phyloP scores from a whole-genome alignment of 2,888 invertebrate species.

The Drosophila tanythrix region DNA sequence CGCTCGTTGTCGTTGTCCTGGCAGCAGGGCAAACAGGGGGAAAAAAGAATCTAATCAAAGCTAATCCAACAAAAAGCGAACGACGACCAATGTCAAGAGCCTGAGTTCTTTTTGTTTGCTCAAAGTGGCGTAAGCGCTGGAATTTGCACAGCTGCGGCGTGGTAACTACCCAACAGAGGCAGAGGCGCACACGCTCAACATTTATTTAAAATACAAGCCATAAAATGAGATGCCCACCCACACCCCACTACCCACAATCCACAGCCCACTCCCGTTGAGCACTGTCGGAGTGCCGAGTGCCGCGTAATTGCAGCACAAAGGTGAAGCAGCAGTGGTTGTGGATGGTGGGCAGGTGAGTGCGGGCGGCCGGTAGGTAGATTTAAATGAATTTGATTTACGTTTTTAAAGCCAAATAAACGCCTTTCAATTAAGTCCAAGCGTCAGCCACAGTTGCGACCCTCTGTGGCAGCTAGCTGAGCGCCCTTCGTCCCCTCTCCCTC shows the following conservation, averaged over 20 bases:
- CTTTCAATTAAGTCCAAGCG: slow-evolving; percentile 79
- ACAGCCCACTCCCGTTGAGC: not conserved
- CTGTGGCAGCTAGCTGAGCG: slow-evolving; percentile 31
- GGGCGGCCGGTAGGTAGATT: slow-evolving; percentile 47
- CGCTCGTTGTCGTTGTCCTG: slow-evolving; percentile 34
- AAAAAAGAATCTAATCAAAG: slow-evolving; percentile 80
- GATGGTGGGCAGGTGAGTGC: not conserved
- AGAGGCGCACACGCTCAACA: slow-evolving; percentile 49
- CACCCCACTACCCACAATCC: not conserved
- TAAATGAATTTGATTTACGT: slow-evolving; percentile 83
- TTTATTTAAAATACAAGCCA: slow-evolving; percentile 81
- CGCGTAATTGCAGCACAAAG: slow-evolving; percentile 77
- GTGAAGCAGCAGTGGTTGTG: slow-evolving; percentile 30
- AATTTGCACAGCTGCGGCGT: slow-evolving; percentile 71
- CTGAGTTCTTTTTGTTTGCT: slow-evolving; percentile 67
- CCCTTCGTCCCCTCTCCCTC: not conserved
- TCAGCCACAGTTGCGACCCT: slow-evolving; percentile 55
- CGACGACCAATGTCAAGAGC: slow-evolving; percentile 72
- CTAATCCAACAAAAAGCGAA: slow-evolving; percentile 81
- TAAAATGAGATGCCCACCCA: slow-evolving; percentile 67
- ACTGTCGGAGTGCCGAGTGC: slow-evolving; percentile 63
- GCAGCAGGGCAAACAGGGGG: slow-evolving; percentile 52
- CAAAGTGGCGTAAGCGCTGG: slow-evolving; percentile 75
- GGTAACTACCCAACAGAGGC: slow-evolving; percentile 32
- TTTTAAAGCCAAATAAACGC: slow-evolving; percentile 82